phyloP scores from a whole-genome alignment of 2,888 invertebrate genomes.

The Cremastinae sp. region DNA sequence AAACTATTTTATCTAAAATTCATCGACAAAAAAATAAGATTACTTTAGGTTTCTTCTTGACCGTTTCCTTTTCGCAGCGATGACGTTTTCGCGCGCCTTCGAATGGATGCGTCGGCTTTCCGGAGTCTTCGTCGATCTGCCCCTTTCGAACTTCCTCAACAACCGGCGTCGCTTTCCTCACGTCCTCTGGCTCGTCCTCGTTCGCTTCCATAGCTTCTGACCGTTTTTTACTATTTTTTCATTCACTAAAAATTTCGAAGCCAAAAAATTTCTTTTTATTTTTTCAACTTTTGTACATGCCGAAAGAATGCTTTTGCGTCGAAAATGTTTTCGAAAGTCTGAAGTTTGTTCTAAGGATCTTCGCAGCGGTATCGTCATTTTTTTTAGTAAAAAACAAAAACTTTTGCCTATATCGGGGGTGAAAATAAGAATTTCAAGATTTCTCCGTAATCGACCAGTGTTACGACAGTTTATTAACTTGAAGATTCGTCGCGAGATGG shows the following conservation, averaged over 20 bases:
- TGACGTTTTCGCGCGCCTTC: constrained; percentile 8
- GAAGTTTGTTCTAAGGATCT: constrained; percentile 28
- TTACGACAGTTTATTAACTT: too few relatives aligned
- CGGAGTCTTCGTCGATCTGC: constrained; percentile 68
- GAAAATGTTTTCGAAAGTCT: constrained; percentile 8
- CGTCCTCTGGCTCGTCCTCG: constrained; percentile 70
- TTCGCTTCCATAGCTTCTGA: constrained; percentile 67
- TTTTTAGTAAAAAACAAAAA: background rate
- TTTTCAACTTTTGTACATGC: constrained; percentile 16
- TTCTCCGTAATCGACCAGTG: too few relatives aligned
- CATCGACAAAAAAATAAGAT: background rate
- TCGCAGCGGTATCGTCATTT: constrained; percentile 22
- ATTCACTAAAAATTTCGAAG: constrained; percentile 51
- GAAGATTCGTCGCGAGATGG: constrained; percentile 6
- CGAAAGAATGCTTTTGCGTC: constrained; percentile 31
- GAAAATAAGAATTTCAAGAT: too few relatives aligned
- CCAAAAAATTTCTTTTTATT: constrained; percentile 44
- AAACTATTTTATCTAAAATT: background rate
- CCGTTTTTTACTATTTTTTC: constrained; percentile 1
- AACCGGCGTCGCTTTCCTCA: constrained; percentile 68
- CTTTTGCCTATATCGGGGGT: too few relatives aligned
- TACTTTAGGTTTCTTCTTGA: constrained; percentile 36
- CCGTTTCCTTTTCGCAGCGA: constrained; percentile 55
- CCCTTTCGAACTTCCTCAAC: constrained; percentile 68
- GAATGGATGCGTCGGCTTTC: constrained; percentile 44